phyloP scores from a whole-genome alignment of 2,113 vertebrate species.

The Myiozetetes cayanensis region DNA sequence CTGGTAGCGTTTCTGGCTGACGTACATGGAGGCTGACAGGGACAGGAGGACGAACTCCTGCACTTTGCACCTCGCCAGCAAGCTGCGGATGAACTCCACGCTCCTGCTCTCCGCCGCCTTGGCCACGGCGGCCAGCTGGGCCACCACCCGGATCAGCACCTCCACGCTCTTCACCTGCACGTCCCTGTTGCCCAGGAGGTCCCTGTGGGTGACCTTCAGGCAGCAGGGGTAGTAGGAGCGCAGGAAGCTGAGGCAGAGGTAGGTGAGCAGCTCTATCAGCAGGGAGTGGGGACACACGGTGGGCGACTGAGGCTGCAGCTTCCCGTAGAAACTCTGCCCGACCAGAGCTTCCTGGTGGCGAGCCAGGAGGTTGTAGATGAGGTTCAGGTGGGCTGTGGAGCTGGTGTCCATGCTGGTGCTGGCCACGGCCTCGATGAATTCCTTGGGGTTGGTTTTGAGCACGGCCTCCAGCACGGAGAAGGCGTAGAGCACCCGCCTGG shows the following conservation, averaged over 20 bases:
- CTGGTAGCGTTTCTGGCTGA: constrained; percentile 77
- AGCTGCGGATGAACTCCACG: constrained; percentile 72
- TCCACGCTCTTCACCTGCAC: constrained; percentile 95
- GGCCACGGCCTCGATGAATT: constrained; percentile 87
- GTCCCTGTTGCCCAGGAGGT: constrained; percentile 89
- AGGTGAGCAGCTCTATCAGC: constrained; percentile 88
- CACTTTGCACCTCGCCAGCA: constrained; percentile 84
- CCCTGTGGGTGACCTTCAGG: constrained; percentile 78
- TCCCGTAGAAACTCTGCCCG: constrained; percentile 89
- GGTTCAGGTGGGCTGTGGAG: constrained; percentile 88
- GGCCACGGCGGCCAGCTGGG: constrained; percentile 77
- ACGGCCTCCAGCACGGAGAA: constrained; percentile 89
- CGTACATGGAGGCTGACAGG: constrained; percentile 90
- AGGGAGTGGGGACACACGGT: constrained; percentile 79
- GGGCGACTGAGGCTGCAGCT: constrained; percentile 78
- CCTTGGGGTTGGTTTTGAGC: constrained; percentile 86
- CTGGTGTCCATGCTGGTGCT: constrained; percentile 88
- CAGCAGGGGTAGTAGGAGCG: constrained; percentile 92
- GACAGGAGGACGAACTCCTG: constrained; percentile 90
- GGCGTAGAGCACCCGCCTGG: constrained; percentile 84
- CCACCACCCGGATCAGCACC: constrained; percentile 85
- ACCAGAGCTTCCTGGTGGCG: constrained; percentile 92
- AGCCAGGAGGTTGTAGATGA: constrained; percentile 91
- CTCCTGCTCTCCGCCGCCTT: constrained; percentile 65
- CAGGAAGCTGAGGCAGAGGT: constrained; percentile 88